Conservation (phyloP, 2,113 vertebrate genomes). For the Ellobius talpinus region DNA sequence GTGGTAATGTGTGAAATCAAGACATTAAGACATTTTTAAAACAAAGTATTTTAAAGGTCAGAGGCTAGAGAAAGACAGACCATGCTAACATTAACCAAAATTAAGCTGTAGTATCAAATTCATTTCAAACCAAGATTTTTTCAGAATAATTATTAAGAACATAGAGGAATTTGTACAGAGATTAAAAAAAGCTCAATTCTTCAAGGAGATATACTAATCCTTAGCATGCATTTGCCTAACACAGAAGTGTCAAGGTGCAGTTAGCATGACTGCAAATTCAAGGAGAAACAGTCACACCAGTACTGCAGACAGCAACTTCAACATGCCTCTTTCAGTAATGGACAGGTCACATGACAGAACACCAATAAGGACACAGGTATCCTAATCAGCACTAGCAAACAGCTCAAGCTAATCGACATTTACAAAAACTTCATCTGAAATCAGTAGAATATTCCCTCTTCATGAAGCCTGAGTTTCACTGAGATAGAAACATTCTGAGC, state of each 20-base stretch:
- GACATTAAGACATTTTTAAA: neutral
- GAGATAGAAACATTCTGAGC: neutral
- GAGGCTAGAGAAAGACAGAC: neutral
- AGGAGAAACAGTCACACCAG: neutral
- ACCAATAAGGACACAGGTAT: neutral
- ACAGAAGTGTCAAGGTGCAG: neutral
- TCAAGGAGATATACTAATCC: neutral
- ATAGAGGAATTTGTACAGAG: neutral
- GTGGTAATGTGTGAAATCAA: neutral
- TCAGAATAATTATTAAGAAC: neutral
- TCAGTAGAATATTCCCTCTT: neutral
- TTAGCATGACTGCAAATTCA: neutral
- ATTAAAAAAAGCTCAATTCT: neutral
- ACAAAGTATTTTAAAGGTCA: constrained; percentile 10
- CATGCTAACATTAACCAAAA: neutral
- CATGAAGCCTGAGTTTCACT: neutral
- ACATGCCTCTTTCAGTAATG: neutral
- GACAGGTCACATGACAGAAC: neutral
- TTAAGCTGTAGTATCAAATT: neutral
- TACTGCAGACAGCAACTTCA: neutral
- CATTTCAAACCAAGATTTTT: neutral
- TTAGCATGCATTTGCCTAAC: neutral
- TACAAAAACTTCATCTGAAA: neutral
- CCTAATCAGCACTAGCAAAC: neutral
- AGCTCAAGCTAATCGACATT: neutral